Percentiles rank a stretch among this genome's conserved stretches.
These are phyloP conservation scores for Coryphaenoides rupestris DNA, from an alignment of 2,113 vertebrate species.

Conservation along the genomic window DNA sequence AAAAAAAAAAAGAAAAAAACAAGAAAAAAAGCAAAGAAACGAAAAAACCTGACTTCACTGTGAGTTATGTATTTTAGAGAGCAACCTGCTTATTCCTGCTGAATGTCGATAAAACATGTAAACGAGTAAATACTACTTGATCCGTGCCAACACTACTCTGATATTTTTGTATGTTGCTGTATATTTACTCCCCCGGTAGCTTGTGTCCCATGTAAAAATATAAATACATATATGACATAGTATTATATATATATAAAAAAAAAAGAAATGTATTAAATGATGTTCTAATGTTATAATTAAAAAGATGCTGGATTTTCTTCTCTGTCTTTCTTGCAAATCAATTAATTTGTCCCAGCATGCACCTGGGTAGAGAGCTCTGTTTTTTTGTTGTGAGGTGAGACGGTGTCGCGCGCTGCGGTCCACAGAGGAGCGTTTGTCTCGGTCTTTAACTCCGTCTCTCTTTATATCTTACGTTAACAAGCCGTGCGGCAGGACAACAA, in stretches of 20 bases:
- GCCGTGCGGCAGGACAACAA: conserved; percentile 46
- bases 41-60: conserved; percentile 65
- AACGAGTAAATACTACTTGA: conserved; percentile 66
- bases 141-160: conserved; percentile 79
- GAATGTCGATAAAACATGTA: conserved; percentile 52
- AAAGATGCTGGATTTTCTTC: conserved; percentile 48
- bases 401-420: conserved; percentile 5
- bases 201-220: conserved; percentile 81
- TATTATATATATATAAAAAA: conserved; percentile 57
- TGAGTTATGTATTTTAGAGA: conserved; percentile 67
- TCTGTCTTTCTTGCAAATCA: conserved; percentile 15
- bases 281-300: conserved; percentile 70
- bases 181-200: conserved; percentile 72
- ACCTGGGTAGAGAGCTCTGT: too few species aligned
- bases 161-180: conserved; percentile 89
- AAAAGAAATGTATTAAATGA: conserved; percentile 47
- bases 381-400: conserved; percentile 13
- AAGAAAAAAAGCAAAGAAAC: conserved; percentile 14
- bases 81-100: conserved; percentile 46
- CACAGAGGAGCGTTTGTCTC: conserved; percentile 48
- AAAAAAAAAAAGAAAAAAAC: conserved; percentile 49
- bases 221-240: conserved; percentile 65
- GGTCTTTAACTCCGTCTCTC: conserved; percentile 51
- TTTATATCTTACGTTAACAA: conserved; percentile 57
- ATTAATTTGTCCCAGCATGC: neutral